A percentile compares a stretch with the other conserved stretches of the same genome.
These are phyloP conservation scores for Yponomeuta cagnagella DNA, from an alignment of 2,888 invertebrate genomes.

Conservation along the genomic window DNA sequence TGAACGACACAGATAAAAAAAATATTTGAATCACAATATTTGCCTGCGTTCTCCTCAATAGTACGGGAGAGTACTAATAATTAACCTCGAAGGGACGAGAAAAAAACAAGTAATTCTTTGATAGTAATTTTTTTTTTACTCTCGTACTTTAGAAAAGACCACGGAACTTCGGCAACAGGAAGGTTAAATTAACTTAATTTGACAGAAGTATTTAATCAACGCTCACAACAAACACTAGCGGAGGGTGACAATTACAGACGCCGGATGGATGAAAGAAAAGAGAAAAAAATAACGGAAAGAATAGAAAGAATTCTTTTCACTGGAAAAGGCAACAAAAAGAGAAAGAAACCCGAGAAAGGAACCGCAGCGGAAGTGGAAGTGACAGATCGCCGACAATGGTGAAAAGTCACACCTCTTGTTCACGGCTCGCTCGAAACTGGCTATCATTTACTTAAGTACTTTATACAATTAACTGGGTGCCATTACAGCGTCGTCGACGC, in stretches of 20 bases:
- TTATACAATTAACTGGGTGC: conserved; percentile 70
- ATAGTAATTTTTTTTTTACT: background rate
- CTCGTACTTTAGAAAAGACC: background rate
- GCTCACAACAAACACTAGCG: conserved; percentile 60
- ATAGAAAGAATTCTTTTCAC: conserved; percentile 66
- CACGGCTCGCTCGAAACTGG: conserved; percentile 55
- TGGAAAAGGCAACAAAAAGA: conserved; percentile 67
- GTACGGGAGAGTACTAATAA: conserved; percentile 21
- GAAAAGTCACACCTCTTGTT: conserved; percentile 74
- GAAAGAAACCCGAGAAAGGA: conserved; percentile 55
- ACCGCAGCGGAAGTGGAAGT: conserved; percentile 64
- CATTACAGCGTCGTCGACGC: conserved; percentile 44
- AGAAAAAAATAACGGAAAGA: conserved; percentile 28
- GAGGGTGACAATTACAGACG: conserved; percentile 71
- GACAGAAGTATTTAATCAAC: conserved; percentile 68
- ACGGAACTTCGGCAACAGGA: conserved; percentile 33
- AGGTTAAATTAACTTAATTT: conserved; percentile 59
- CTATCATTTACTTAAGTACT: conserved; percentile 74
- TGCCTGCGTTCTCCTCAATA: conserved; percentile 44
- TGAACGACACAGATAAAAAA: conserved; percentile 61
- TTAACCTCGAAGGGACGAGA: conserved; percentile 15
- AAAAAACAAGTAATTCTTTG: background rate
- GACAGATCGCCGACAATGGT: conserved; percentile 73
- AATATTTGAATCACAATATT: conserved; percentile 56
- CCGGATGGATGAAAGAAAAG: conserved; percentile 31